Evolutionary conservation across 2,113 vertebrate genomes (phyloP), one percentile per base, ranked within the genome.

Genomic region (Leptocoma aspasia): DNA sequence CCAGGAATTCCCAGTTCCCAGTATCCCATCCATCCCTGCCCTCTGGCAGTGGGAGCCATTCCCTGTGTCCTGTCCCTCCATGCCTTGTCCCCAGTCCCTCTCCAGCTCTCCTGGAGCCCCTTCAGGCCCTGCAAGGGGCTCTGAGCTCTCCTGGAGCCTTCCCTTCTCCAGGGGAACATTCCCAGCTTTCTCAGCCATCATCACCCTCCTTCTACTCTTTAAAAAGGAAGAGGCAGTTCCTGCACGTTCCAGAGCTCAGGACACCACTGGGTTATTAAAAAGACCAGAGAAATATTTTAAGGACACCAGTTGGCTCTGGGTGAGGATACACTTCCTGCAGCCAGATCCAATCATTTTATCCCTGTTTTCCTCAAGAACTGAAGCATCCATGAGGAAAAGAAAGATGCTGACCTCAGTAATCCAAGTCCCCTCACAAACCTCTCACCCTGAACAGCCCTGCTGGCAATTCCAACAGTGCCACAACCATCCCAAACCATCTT

Each of bases 141-240:
- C 73, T 20, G 19, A 69, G 56, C 3, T 63, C 15, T 70, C 56
- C 20, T 2, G 2, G 47, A 70, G 0, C 15, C 10, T 65, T 56
- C 50, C 1, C 22, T 1, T 65, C 44, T 44, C 68, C 77, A 66
- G 44, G 18, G 0, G 59, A 4, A 19, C 23, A 59, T n/a, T 49
- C 44, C 68, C 86, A 81, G 42, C 26, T 57, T 0, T 59, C 44
- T 2, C 68, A 81, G 68, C 37, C 21, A 5, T 33, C 52, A 23
- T 13, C 37, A 41, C 8, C 45, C 10, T 28, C 50, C 30, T 52
- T 37, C 52, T 45, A 5, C 45, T 28, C 26, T 28, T 57, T 15
- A 33, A 50, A 60, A 57, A 66, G n/a, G 30, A 33, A 69, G 26
- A 19, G 41, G 66, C 15, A 73, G 33, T 6, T 71, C 31, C 39